phyloP scores from a whole-genome alignment of 1,140 invertebrate genomes.

The Habropoda laboriosa region DNA sequence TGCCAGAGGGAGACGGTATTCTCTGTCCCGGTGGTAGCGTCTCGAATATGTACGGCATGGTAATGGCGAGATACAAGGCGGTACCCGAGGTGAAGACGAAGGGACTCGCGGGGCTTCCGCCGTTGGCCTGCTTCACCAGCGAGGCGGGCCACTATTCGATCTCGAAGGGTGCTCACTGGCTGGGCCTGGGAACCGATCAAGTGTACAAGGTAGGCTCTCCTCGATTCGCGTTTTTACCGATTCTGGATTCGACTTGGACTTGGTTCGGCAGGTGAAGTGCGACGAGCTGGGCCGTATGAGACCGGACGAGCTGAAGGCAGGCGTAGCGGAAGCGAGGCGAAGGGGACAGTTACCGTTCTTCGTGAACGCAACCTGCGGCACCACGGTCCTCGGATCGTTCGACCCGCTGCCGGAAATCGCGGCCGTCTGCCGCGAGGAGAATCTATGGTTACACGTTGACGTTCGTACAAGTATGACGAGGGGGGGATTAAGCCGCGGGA shows the following conservation, averaged over 20 bases:
- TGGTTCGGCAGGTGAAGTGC: constrained; percentile 83
- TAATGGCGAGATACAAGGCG: constrained; percentile 88
- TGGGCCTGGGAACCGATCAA: constrained; percentile 90
- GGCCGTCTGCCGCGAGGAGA: constrained; percentile 84
- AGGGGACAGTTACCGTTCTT: constrained; percentile 84
- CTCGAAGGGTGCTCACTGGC: constrained; percentile 89
- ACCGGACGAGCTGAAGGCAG: constrained; percentile 82
- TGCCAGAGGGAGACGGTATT: constrained; percentile 86
- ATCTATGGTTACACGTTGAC: constrained; percentile 94
- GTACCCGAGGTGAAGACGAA: constrained; percentile 89
- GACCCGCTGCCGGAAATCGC: constrained; percentile 90
- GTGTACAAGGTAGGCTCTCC: constrained; percentile 70
- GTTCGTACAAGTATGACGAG: constrained; percentile 79
- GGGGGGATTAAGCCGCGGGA: too few species aligned
- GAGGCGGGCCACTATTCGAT: constrained; percentile 95
- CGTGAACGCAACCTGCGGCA: constrained; percentile 89
- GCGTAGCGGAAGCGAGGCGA: constrained; percentile 80
- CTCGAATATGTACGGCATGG: constrained; percentile 93
- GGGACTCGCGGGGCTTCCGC: constrained; percentile 84
- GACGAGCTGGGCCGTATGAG: constrained; percentile 87
- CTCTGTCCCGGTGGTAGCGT: constrained; percentile 92
- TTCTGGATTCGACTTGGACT: too few species aligned
- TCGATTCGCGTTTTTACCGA: background rate
- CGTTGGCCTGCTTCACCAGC: constrained; percentile 88
- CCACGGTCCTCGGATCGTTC: constrained; percentile 91